Conservation (phyloP, 2,797 vertebrate genomes). For the Oreonectes daqikongensis region DNA sequence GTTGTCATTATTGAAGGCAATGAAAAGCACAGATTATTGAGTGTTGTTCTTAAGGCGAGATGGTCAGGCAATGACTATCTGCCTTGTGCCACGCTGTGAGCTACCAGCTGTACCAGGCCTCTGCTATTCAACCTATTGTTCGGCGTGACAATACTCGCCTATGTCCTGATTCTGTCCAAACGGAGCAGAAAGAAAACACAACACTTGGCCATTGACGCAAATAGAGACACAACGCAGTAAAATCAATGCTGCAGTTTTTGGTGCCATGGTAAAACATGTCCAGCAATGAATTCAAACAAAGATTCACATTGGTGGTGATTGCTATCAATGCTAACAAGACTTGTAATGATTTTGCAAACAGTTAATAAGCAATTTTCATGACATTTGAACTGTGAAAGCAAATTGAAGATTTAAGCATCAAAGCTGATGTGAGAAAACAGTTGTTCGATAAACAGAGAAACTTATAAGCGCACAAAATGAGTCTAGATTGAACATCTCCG, state of each 20-base stretch:
- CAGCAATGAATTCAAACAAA: slow-evolving; percentile 15
- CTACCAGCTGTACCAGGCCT: slow-evolving; percentile 55
- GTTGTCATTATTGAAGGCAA: neutral
- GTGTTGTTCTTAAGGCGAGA: slow-evolving; percentile 25
- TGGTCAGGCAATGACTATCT: slow-evolving; percentile 34
- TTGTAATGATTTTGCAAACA: slow-evolving; percentile 23
- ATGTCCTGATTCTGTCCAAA: slow-evolving; percentile 44
- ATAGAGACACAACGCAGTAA: slow-evolving; percentile 21
- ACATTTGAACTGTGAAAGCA: neutral
- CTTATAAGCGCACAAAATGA: neutral
- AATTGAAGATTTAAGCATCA: neutral
- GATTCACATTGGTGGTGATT: slow-evolving; percentile 9
- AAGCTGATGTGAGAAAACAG: slow-evolving; percentile 3
- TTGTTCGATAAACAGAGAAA: neutral
- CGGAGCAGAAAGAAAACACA: slow-evolving; percentile 28
- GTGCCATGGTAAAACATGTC: neutral
- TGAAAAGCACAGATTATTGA: slow-evolving; percentile 33
- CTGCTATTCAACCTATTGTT: slow-evolving; percentile 50
- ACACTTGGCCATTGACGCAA: slow-evolving; percentile 32
- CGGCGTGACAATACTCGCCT: slow-evolving; percentile 25
- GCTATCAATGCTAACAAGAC: slow-evolving; percentile 1
- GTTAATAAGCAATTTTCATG: slow-evolving; percentile 24
- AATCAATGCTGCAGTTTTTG: slow-evolving; percentile 32
- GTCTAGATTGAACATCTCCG: neutral
- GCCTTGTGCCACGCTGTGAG: slow-evolving; percentile 47